A percentile compares a stretch with the other conserved stretches of the same genome.
These are phyloP conservation scores for Lonchura striata DNA, from an alignment of 2,113 vertebrate genomes.

Conservation along the genomic window DNA sequence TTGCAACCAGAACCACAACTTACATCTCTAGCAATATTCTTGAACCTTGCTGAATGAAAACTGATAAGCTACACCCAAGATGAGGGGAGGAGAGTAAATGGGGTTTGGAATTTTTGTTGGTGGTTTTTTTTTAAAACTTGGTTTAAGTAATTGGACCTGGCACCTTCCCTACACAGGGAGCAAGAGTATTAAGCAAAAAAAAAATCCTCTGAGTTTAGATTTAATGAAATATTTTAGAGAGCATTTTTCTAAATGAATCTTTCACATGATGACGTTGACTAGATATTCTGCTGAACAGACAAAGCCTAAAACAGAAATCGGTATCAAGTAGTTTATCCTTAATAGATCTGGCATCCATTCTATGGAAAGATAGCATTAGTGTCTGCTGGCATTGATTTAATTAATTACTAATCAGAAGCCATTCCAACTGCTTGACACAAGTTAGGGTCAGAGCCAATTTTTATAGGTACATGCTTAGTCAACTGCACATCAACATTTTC, in stretches of 20 bases:
- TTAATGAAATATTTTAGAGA: neutral
- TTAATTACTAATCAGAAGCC: constrained; percentile 43
- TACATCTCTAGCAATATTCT: neutral
- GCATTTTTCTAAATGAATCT: neutral
- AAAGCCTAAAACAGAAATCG: neutral
- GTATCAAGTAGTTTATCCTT: constrained; percentile 4
- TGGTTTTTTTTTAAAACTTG: neutral
- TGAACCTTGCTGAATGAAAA: neutral
- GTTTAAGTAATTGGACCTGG: neutral
- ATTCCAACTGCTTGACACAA: constrained; percentile 26
- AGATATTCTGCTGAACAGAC: neutral
- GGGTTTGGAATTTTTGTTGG: neutral
- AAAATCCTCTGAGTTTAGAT: neutral
- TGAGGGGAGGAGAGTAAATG: neutral
- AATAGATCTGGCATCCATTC: constrained; percentile 10
- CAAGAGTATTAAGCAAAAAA: neutral
- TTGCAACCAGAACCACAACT: neutral
- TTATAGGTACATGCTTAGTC: neutral
- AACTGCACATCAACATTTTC: neutral
- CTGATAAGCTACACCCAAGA: neutral
- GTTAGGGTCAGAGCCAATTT: constrained; percentile 7
- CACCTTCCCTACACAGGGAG: neutral
- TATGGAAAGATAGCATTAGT: neutral
- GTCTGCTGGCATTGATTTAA: constrained; percentile 27
- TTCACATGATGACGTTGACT: neutral